Evolutionary conservation across 2,113 vertebrate genomes (phyloP), one percentile per base, ranked within the genome.

Genomic region (Onychostruthus taczanowskii): DNA sequence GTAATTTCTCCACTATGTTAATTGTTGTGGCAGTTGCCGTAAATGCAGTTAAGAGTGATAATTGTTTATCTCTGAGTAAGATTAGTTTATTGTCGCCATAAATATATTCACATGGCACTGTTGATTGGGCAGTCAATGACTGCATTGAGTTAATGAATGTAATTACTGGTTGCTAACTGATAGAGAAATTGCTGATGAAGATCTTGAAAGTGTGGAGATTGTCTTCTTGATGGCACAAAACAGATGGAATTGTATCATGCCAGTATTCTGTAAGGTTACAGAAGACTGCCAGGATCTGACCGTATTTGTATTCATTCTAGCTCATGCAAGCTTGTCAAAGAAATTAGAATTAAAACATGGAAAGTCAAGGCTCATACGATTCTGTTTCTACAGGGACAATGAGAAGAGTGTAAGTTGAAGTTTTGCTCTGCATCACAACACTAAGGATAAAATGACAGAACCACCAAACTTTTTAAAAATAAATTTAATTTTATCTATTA

Each of bases 401-500:
- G 8, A 84, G 20, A 78, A 74, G 27, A 44, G 11, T 33, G 14
- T 75, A 35, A 67, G 28, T 16, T 0, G 2, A 83, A 75, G 31
- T 22, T 82, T 81, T 87, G 16, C 35, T 91, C 37, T 61, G 47
- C 49, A 47, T 35, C 35, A 28, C 4, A 1, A 9, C 46, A 70
- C 9, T 21, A 33, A 77, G 20, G 14, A 77, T 35, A 89, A 81
- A 50, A 82, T 9, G 27, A 78, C 73, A 89, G 76, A 93, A 14
- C 2, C 39, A 56, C 37, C 33, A 88, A 52, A 43, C 39, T 92
- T 97, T 91, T 97, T 97, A 85, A 98, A 98, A 98, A 98, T 97
- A 98, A 89, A 97, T 97, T 98, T 98, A 97, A 97, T 98, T 87
- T 97, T 95, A 92, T 96, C 79, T 90, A 95, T 97, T 94, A 97